Conservation (phyloP, 2,888 invertebrate genomes). For the Campoletis raptor region DNA sequence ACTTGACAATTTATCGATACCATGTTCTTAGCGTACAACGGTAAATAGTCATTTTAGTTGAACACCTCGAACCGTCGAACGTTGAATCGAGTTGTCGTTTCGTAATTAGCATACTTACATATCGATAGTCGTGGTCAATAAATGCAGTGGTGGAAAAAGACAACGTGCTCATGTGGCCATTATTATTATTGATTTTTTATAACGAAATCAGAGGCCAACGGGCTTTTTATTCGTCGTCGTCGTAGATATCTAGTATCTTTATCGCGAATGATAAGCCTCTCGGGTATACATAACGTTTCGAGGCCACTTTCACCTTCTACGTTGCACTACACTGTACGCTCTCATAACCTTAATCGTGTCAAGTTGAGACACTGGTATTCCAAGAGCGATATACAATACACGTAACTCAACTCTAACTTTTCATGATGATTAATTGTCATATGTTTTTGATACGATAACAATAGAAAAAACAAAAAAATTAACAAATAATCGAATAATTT, state of each 20-base stretch:
- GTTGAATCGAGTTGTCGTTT: slow-evolving; percentile 11
- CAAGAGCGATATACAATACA: slow-evolving; percentile 59
- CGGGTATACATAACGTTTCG: slow-evolving; percentile 57
- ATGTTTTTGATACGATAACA: background rate
- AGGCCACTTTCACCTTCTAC: slow-evolving; percentile 69
- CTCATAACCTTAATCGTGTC: slow-evolving; percentile 69
- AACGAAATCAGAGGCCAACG: slow-evolving; percentile 62
- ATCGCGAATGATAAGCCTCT: slow-evolving; percentile 63
- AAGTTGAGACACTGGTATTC: slow-evolving; percentile 67
- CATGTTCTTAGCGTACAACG: slow-evolving; percentile 34
- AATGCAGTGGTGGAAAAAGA: slow-evolving; percentile 13
- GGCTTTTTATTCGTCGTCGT: slow-evolving; percentile 24
- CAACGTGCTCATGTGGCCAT: slow-evolving; percentile 16
- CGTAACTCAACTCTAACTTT: slow-evolving; percentile 42
- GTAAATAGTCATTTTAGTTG: slow-evolving; percentile 37
- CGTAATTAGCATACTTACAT: slow-evolving; percentile 33
- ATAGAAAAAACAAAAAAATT: background rate
- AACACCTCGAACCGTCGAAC: background rate
- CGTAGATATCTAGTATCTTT: slow-evolving; percentile 45
- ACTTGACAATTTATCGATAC: slow-evolving; percentile 44
- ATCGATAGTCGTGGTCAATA: slow-evolving; percentile 20
- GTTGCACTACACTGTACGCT: slow-evolving; percentile 52
- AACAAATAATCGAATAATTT: background rate
- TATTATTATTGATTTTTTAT: slow-evolving; percentile 16
- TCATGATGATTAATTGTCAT: background rate